Evolutionary conservation across 2,113 vertebrate species (phyloP), one percentile per base, ranked within the genome.

Genomic region (Dicrurus megarhynchus): DNA sequence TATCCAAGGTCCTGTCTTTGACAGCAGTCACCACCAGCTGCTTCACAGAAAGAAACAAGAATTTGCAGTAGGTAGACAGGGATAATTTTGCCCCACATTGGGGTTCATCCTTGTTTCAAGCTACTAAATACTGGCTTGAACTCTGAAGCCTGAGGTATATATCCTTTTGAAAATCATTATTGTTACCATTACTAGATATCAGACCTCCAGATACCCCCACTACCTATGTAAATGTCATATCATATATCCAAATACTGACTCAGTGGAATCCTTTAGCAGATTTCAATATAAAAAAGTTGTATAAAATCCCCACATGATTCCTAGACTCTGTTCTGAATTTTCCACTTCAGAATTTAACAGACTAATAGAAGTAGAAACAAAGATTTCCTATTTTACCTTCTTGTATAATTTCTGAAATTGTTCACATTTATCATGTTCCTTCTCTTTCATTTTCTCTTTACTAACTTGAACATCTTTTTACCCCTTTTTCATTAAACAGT

Each of bases 21-120:
- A 95, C 92, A 95, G 95, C 86, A 95, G 86, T 86, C 80, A 81
- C 75, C 55, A 91, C 83, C 93, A 97, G 95, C 93, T 97, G 95
- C 91, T 89, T 87, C 84, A 90, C 70, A 87, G 81, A 91, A 84
- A 90, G 83, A 50, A 93, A 77, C 39, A 86, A 73, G 80, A 84
- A 89, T 82, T 35, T 93, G 42, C 50, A 70, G 49, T 85, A 95
- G 77, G 77, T 91, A 81, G 74, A 70, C 1, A 6, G 60, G 47
- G 80, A 75, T 84, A 78, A 94, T 84, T 61, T 91, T 82, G 60
- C 44, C 56, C 84, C 53, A 71, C 35, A 0, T 84, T 37, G 49
- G 22, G 22, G 64, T 56, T 65, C 73, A 47, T 64, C 73, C 41
- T 65, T 50, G 26, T 77, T 84, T 93, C 50, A 67, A 88, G 59